phyloP scores from a whole-genome alignment of 1,140 invertebrate genomes.

The Mactra quadrangularis region DNA sequence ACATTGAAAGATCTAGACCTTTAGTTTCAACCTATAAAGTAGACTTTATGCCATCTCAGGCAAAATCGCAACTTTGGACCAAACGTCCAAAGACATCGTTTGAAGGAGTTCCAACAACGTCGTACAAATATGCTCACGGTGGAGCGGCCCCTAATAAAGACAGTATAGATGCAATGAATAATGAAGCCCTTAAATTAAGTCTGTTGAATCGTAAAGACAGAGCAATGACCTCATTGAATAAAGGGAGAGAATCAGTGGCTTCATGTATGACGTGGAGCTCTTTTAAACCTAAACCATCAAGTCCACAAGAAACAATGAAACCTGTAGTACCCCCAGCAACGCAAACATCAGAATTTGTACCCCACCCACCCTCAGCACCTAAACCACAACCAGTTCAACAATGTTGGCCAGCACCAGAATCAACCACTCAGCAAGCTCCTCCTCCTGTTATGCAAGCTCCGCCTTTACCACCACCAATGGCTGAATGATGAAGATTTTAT shows the following conservation, averaged over 20 bases:
- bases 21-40: constrained; percentile 75
- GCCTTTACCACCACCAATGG: background rate
- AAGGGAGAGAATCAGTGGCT: constrained; percentile 76
- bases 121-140: constrained; percentile 79
- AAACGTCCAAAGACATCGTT: constrained; percentile 78
- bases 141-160: constrained; percentile 72
- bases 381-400: constrained; percentile 38
- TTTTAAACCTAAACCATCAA: constrained; percentile 31
- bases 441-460: constrained; percentile 21
- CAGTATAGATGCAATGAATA: constrained; percentile 74
- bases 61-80: constrained; percentile 68
- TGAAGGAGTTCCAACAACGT: constrained; percentile 76
- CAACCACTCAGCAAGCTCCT: constrained; percentile 25
- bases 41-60: constrained; percentile 69
- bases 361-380: constrained; percentile 58
- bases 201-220: constrained; percentile 68
- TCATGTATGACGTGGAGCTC: constrained; percentile 77
- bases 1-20: constrained; percentile 71
- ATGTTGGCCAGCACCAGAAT: constrained; percentile 37
- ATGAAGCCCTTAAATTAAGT: constrained; percentile 74
- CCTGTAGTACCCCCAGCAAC: constrained; percentile 52
- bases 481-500: constrained; percentile 21
- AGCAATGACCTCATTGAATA: constrained; percentile 67
- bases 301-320: background rate
- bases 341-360: constrained; percentile 52